phyloP scores from a whole-genome alignment of 1,140 invertebrate genomes.

The Drosophila parvula region DNA sequence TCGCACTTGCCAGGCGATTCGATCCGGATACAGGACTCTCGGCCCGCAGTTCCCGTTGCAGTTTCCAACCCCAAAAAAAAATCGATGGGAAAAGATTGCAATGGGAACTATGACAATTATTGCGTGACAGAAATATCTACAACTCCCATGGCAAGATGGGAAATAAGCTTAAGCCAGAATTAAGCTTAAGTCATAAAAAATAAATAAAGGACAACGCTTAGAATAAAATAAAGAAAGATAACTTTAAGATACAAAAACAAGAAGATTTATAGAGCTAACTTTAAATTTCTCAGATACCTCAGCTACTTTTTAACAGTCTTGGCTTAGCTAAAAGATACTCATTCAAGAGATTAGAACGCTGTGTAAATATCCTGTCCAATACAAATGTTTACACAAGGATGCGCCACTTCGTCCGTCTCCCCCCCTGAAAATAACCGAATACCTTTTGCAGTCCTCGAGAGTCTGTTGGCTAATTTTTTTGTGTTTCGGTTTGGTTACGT shows the following conservation, averaged over 20 bases:
- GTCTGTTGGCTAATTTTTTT: conserved; percentile 25
- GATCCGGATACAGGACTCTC: conserved; percentile 21
- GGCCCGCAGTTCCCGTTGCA: conserved; percentile 18
- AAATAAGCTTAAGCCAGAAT: too few relatives aligned
- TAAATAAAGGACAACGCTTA: too few relatives aligned
- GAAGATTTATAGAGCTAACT: too few relatives aligned
- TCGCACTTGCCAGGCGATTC: conserved; percentile 36
- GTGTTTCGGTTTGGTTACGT: conserved; percentile 5
- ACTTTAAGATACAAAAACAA: too few relatives aligned
- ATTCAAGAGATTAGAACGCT: background rate
- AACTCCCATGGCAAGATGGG: too few relatives aligned
- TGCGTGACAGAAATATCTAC: background rate
- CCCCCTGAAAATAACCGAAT: background rate
- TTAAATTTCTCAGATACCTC: too few relatives aligned
- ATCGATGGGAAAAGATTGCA: conserved; percentile 19
- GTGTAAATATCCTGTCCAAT: conserved; percentile 1
- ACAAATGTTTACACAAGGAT: too few relatives aligned
- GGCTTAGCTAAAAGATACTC: too few relatives aligned
- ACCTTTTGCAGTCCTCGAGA: conserved; percentile 34
- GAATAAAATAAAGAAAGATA: too few relatives aligned
- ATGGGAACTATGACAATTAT: background rate
- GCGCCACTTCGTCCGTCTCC: too few relatives aligned
- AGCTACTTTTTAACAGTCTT: too few relatives aligned
- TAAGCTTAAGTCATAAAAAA: too few relatives aligned
- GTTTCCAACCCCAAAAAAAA: background rate